phyloP scores from a whole-genome alignment of 2,113 vertebrate genomes.

The Ivindomyrus marchei region DNA sequence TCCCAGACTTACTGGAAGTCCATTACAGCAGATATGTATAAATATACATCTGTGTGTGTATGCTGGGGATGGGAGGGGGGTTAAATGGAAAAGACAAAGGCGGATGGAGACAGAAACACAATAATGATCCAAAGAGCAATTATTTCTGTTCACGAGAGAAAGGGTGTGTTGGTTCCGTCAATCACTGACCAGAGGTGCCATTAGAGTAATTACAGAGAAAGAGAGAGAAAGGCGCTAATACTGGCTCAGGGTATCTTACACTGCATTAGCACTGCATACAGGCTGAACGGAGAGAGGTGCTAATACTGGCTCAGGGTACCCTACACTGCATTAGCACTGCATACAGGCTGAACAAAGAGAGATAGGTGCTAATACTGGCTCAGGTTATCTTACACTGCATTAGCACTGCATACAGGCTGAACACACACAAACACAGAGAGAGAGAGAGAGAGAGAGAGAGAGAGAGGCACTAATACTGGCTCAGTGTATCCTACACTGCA shows the following conservation, averaged over 20 bases:
- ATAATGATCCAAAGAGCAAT: conserved; percentile 6
- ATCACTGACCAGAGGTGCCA: conserved; percentile 41
- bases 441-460: too few species aligned
- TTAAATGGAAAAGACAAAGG: conserved; percentile 43
- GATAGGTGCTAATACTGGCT: background rate
- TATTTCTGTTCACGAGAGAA: conserved; percentile 18
- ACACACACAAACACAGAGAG: too few species aligned
- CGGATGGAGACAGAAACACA: background rate
- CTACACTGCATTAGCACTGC: background rate
- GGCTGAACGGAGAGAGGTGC: background rate
- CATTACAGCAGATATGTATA: background rate
- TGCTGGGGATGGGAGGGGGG: background rate
- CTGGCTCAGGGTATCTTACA: background rate
- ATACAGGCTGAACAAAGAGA: background rate
- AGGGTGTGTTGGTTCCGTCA: conserved; percentile 41
- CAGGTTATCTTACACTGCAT: background rate
- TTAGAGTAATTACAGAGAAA: conserved; percentile 31
- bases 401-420: background rate
- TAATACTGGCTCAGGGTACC: background rate
- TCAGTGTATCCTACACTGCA: conserved; percentile 1
- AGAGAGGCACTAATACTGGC: background rate
- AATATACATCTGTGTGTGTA: background rate
- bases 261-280: background rate
- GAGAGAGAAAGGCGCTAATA: conserved; percentile 8
- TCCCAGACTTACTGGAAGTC: background rate